Percentiles rank a stretch among this genome's conserved stretches.
These are phyloP conservation scores for Megaptera novaeangliae DNA, from an alignment of 2,113 vertebrate genomes.

Conservation along the genomic window DNA sequence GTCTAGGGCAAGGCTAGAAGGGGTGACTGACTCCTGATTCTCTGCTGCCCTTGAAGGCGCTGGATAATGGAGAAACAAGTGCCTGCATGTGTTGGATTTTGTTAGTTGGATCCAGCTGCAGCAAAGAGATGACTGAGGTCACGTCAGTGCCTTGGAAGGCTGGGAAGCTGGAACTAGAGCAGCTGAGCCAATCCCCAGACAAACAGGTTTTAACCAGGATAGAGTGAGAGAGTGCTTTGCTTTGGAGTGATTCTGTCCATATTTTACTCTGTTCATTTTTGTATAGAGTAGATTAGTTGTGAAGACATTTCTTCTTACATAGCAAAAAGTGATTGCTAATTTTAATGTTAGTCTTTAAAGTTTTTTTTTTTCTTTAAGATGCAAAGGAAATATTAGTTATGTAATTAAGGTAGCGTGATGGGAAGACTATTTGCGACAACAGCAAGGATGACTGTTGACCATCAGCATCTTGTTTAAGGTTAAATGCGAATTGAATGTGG, in stretches of 20 bases:
- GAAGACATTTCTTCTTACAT: background rate
- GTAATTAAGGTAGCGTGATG: background rate
- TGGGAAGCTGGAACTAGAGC: conserved; percentile 81
- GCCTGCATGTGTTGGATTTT: conserved; percentile 80
- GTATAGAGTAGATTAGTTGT: background rate
- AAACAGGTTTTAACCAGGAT: conserved; percentile 87
- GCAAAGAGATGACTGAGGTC: conserved; percentile 78
- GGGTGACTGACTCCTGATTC: conserved; percentile 65
- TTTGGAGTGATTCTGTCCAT: conserved; percentile 74
- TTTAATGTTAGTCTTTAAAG: background rate
- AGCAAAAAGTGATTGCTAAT: background rate
- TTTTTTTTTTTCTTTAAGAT: background rate
- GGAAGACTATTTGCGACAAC: background rate
- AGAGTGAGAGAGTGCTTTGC: conserved; percentile 75
- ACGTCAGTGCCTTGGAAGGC: conserved; percentile 76
- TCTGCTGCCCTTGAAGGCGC: conserved; percentile 68
- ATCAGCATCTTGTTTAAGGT: background rate
- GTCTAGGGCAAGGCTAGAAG: conserved; percentile 62
- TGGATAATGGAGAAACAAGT: conserved; percentile 74
- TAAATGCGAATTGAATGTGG: background rate
- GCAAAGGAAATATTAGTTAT: background rate
- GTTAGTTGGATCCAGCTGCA: conserved; percentile 81
- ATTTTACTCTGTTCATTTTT: conserved; percentile 75
- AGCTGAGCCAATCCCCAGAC: conserved; percentile 80
- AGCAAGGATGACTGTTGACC: background rate